A percentile compares a stretch with the other conserved stretches of the same genome.
These are phyloP conservation scores for Hydrolagus colliei DNA, from an alignment of 2,797 vertebrate species.

Conservation along the genomic window DNA sequence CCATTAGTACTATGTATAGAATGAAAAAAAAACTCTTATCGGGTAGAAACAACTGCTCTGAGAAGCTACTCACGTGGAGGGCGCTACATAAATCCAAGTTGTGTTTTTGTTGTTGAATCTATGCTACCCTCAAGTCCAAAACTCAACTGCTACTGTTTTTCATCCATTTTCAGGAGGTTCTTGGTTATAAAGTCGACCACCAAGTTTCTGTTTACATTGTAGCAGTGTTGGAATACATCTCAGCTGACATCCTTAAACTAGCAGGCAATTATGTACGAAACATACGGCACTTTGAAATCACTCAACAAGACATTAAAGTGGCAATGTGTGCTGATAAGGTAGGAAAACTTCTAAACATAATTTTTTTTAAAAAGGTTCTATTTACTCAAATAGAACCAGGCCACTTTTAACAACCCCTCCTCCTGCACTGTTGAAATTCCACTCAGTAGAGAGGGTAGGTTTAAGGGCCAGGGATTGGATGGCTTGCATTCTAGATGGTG, in stretches of 20 bases:
- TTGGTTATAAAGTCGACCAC: constrained; percentile 93
- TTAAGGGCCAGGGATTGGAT: no score
- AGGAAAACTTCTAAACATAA: constrained; percentile 33
- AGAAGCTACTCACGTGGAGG: no score
- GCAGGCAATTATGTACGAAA: constrained; percentile 93
- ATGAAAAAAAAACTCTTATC: no score
- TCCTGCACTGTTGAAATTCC: no score
- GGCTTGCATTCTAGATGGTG: no score
- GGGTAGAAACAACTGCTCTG: no score
- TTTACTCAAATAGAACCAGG: not conserved
- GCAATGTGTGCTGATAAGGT: constrained; percentile 98
- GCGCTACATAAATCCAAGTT: no score
- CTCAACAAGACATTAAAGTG: constrained; percentile 93
- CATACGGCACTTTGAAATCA: constrained; percentile 93
- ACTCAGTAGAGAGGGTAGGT: no score
- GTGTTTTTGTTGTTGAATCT: not conserved
- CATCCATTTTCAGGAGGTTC: constrained; percentile 70
- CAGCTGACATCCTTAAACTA: constrained; percentile 90
- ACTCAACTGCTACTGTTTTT: constrained; percentile 32
- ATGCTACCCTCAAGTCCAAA: not conserved
- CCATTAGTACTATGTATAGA: no score
- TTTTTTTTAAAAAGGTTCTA: constrained; percentile 24
- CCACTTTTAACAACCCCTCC: not conserved
- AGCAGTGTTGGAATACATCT: constrained; percentile 95
- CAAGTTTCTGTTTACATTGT: constrained; percentile 96